Base-by-base conservation (phyloP, 1,140 invertebrate genomes). In the Solen grandis region DNA sequence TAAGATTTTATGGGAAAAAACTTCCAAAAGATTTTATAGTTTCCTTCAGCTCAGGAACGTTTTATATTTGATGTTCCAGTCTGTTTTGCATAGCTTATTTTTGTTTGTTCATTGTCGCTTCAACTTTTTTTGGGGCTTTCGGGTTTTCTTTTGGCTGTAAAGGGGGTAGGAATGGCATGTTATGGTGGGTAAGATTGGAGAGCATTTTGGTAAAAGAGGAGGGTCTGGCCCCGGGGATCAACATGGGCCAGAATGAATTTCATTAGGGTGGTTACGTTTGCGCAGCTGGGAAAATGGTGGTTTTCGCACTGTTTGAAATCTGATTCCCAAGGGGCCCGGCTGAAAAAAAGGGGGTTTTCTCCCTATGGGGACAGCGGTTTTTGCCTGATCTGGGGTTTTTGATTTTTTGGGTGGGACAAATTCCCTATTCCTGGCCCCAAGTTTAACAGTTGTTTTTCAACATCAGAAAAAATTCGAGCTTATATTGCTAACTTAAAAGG, bases 261-360 rank as follows among this genome's bases (percentile, higher is more conserved):
- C 16, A 14, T 22, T 29, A 16, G 2, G 27, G 19, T 14, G 59
- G 59, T 29, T 60, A 29, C 1, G 33, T 19, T 19, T 25, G 59
- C 19, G 14, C 29, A 35, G 36, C 27, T 60, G 74, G 10, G 74
- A n/a, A n/a, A n/a, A n/a, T 60, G 2, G 74, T 27, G n/a, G 65
- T 76, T 35, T 63, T 63, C 5, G 66, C 50, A 33, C 66, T 66
- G 31, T 36, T 76, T 22, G 50, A 27, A 54, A 27, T 29, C 22
- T 76, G 65, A 19, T 62, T 74, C 57, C 59, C 59, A 16, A 76
- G 41, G 5, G 74, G 74, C n/a, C 74, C 52, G 31, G 65, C 66
- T 31, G 66, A 76, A 27, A 76, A 60, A 50, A 76, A 31, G 33
- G 74, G 74, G 38, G 65, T 63, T 27, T 76, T 76, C 74, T 76